These are phyloP conservation scores for Zaprionus capensis DNA, from an alignment of 1,140 invertebrate species.

Conservation along the genomic window DNA sequence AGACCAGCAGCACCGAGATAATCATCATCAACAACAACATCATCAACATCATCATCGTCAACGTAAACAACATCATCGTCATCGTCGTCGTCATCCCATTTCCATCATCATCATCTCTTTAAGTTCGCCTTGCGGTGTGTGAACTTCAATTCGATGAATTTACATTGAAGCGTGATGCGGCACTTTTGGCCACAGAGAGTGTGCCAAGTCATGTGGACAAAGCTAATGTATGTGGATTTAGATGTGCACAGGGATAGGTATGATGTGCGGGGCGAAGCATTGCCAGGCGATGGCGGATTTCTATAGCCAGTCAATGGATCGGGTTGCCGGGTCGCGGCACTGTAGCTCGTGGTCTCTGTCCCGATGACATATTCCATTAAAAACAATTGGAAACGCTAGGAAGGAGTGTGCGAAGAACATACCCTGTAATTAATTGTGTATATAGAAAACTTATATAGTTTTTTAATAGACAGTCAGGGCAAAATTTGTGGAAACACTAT, in stretches of 20 bases:
- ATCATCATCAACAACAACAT: slow-evolving; percentile 10
- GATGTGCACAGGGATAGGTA: slow-evolving; percentile 31
- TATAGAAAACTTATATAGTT: neutral
- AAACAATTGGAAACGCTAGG: slow-evolving; percentile 8
- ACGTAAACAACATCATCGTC: slow-evolving; percentile 5
- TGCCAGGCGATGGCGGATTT: slow-evolving; percentile 30
- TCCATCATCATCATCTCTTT: slow-evolving; percentile 24
- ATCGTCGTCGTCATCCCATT: slow-evolving; percentile 14
- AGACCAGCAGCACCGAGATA: slow-evolving; percentile 11
- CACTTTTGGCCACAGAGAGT: slow-evolving; percentile 51
- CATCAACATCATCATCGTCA: slow-evolving; percentile 20
- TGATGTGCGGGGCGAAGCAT: slow-evolving; percentile 11
- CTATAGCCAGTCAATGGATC: slow-evolving; percentile 62
- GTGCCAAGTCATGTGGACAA: slow-evolving; percentile 65
- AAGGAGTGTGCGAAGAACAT: neutral
- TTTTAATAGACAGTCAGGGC: too few relatives aligned
- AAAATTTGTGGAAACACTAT: neutral
- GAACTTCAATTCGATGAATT: slow-evolving; percentile 64
- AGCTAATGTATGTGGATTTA: slow-evolving; percentile 70
- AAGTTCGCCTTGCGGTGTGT: slow-evolving; percentile 49
- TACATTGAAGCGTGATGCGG: slow-evolving; percentile 76
- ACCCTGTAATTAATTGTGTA: slow-evolving; percentile 7
- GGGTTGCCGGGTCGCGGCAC: slow-evolving; percentile 31
- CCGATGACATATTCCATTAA: slow-evolving; percentile 80
- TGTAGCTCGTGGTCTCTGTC: slow-evolving; percentile 40